A percentile compares a stretch with the other conserved stretches of the same genome.
Conservation (phyloP, 2,113 vertebrate genomes). For the Calyptommatus sinebrachiatus region DNA sequence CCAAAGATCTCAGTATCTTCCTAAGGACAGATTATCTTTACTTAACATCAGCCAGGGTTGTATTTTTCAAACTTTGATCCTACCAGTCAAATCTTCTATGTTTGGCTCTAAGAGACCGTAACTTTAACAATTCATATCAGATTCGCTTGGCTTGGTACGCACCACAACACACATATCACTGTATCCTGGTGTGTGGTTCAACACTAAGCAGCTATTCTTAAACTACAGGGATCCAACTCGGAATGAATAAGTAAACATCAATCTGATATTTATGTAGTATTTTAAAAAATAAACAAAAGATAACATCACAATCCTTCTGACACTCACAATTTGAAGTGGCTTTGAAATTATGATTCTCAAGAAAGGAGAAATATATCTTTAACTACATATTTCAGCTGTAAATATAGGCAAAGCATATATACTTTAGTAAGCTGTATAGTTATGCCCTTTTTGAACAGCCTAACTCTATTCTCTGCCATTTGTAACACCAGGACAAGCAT, state of each 20-base stretch:
- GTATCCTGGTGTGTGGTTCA: slow-evolving; percentile 1
- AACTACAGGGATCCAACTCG: background rate
- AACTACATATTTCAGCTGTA: slow-evolving; percentile 27
- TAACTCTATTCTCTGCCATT: slow-evolving; percentile 22
- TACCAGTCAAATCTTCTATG: slow-evolving; percentile 20
- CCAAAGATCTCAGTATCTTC: slow-evolving; percentile 41
- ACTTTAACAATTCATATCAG: slow-evolving; percentile 3
- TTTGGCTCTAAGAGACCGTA: slow-evolving; percentile 27
- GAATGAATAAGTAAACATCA: background rate
- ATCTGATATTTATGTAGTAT: slow-evolving; percentile 22
- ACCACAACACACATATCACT: background rate
- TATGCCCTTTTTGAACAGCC: background rate
- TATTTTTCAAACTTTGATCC: slow-evolving; percentile 31
- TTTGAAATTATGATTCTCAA: slow-evolving; percentile 31
- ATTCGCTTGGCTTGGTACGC: background rate
- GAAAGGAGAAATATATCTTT: slow-evolving; percentile 16
- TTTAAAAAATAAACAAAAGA: slow-evolving; percentile 33
- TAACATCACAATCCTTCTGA: slow-evolving; percentile 26
- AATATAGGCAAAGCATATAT: background rate
- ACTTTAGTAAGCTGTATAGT: slow-evolving; percentile 35
- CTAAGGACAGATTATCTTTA: slow-evolving; percentile 30
- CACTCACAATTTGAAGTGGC: slow-evolving; percentile 15
- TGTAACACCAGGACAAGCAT: background rate
- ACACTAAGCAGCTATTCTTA: background rate
- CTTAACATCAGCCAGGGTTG: background rate